These are phyloP conservation scores for Diprion similis DNA, from an alignment of 1,140 invertebrate genomes.

Conservation along the genomic window DNA sequence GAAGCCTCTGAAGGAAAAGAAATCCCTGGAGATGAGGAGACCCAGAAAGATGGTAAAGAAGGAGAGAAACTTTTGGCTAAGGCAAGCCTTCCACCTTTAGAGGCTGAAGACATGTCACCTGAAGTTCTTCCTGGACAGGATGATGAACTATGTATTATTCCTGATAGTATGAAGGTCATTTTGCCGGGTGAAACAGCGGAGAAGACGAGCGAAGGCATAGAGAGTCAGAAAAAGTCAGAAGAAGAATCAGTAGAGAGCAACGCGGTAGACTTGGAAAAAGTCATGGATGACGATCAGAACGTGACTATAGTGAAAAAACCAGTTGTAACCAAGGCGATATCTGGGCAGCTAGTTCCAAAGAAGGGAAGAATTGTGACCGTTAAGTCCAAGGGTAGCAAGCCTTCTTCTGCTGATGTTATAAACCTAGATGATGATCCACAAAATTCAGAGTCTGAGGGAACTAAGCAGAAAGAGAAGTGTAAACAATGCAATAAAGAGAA, in stretches of 20 bases:
- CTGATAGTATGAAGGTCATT: conserved; percentile 55
- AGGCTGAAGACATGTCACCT: conserved; percentile 40
- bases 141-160: conserved; percentile 57
- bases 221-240: conserved; percentile 1
- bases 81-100: conserved; percentile 21
- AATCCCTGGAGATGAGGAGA: background rate
- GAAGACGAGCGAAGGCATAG: conserved; percentile 16
- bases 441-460: conserved; percentile 51
- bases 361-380: background rate
- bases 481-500: conserved; percentile 53
- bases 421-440: conserved; percentile 52
- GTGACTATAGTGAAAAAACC: conserved; percentile 14
- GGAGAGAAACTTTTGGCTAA: conserved; percentile 15
- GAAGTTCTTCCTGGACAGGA: conserved; percentile 55
- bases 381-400: conserved; percentile 4
- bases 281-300: conserved; percentile 3
- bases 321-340: background rate
- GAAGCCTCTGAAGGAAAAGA: conserved; percentile 9
- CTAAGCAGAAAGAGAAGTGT: conserved; percentile 44
- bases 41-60: too few species aligned
- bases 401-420: conserved; percentile 41
- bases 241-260: conserved; percentile 11
- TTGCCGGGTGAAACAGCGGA: conserved; percentile 32
- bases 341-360: background rate
- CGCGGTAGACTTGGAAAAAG: background rate